Evolutionary conservation across 2,888 invertebrate genomes (phyloP).

Genomic region (Antheraea yamamai): DNA sequence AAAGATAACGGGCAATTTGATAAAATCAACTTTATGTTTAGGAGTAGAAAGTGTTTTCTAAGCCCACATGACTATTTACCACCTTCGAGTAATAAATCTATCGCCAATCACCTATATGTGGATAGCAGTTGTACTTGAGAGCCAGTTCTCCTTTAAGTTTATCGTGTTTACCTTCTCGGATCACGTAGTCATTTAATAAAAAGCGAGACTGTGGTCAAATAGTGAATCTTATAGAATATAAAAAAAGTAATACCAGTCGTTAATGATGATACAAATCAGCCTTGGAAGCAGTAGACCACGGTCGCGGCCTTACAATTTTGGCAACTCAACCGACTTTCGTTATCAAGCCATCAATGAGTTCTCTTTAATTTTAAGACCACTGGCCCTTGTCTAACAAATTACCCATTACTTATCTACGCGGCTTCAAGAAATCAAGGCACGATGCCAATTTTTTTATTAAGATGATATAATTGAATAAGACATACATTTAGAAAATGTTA

Average conservation of each 20-base stretch:
- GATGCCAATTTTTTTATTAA: slow-evolving; percentile 3
- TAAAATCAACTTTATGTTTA: background rate
- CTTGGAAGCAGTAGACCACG: slow-evolving; percentile 8
- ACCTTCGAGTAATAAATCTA: too few relatives aligned
- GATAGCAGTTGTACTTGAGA: too few relatives aligned
- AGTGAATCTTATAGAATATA: too few relatives aligned
- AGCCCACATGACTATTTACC: too few relatives aligned
- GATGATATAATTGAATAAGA: slow-evolving; percentile 3
- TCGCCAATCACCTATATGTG: too few relatives aligned
- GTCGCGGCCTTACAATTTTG: slow-evolving; percentile 6
- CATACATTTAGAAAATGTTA: background rate
- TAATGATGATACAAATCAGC: background rate
- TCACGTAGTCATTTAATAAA: too few relatives aligned
- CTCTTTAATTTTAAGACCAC: slow-evolving; percentile 12
- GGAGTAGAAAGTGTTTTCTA: background rate
- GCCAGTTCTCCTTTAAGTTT: too few relatives aligned
- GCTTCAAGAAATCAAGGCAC: slow-evolving; percentile 3
- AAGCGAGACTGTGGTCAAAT: too few relatives aligned
- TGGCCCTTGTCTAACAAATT: slow-evolving; percentile 14
- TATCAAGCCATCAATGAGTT: slow-evolving; percentile 13
- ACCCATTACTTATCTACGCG: slow-evolving; percentile 7
- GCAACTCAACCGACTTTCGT: slow-evolving; percentile 2
- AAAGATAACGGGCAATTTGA: background rate
- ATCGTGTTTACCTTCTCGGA: too few relatives aligned
- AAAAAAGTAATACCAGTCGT: background rate